Evolutionary conservation across 2,888 invertebrate species (phyloP), one percentile per base, ranked within the genome.

Genomic region (Eupithecia vulgata): DNA sequence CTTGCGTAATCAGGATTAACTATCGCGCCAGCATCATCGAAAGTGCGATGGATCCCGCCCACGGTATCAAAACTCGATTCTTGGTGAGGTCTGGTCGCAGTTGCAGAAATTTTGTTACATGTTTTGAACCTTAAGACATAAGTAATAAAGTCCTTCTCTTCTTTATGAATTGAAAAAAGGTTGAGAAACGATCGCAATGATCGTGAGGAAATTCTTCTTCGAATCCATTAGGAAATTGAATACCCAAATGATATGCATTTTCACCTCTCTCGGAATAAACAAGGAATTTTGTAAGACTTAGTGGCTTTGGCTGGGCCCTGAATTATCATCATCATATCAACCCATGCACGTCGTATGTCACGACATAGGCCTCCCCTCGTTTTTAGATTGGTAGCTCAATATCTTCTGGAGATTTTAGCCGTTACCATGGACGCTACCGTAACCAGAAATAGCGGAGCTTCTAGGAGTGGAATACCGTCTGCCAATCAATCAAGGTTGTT

Each of bases 41-140:
- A 76, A 79, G 79, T 75, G 68, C 76, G 76, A 71, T 75, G 80
- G 72, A 78, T 80, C 80, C 80, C 80, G 77, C 80, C 80, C 78
- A 80, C 80, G 76, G 64, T 17, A 72, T 52, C 45, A 64, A 61
- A 72, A 73, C 74, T 72, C 62, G 62, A 77, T 75, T 59, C 42
- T 17, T 74, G 68, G 66, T 37, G 61, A 64, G 65, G 52, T 73
- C 48, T 67, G 57, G 67, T 17, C 35, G n/a, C 57, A 61, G n/a
- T 73, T 70, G 70, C 48, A 40, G 17, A 65, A 25, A n/a, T n/a
- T 37, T 62, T 34, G 10, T 62, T 10, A 37, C 12, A 25, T 13
- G 25, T 37, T 64, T 21, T 37, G 62, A 64, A 57, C 57, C 57
- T 0, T 57, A 57, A 10, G 12, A 4, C 4, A 21, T 21, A 10